Percentiles rank a stretch among this genome's conserved stretches.
These are phyloP conservation scores for Tiphia femorata DNA, from an alignment of 2,888 invertebrate species.

Conservation along the genomic window DNA sequence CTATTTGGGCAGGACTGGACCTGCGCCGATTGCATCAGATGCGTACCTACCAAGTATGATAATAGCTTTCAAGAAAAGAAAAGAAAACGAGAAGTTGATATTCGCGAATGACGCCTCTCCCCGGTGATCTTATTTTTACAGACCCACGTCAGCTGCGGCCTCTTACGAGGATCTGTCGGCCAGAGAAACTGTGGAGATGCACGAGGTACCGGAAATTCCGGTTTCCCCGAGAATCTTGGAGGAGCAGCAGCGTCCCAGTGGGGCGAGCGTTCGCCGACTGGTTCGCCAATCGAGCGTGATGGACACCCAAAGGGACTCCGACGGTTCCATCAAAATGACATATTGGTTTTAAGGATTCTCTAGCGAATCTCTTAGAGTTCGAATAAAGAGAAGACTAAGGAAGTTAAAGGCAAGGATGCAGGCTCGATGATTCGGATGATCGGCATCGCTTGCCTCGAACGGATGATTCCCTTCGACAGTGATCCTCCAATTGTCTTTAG, in stretches of 20 bases:
- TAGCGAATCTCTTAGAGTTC: too few relatives aligned
- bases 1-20: conserved; percentile 88
- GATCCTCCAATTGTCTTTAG: too few relatives aligned
- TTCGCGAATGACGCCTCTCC: neutral
- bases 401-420: neutral
- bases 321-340: conserved; percentile 87
- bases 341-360: conserved; percentile 84
- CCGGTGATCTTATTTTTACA: too few relatives aligned
- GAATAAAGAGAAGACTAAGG: neutral
- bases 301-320: conserved; percentile 84
- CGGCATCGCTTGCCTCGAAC: neutral
- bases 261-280: conserved; percentile 71
- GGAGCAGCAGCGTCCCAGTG: conserved; percentile 41
- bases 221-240: conserved; percentile 30
- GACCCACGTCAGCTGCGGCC: conserved; percentile 72
- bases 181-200: conserved; percentile 67
- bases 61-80: neutral
- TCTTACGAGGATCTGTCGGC: conserved; percentile 84
- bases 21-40: conserved; percentile 80
- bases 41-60: conserved; percentile 77
- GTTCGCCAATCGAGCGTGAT: conserved; percentile 84
- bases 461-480: neutral
- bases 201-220: conserved; percentile 52
- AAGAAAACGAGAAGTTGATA: neutral
- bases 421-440: neutral